Evolutionary conservation across 2,113 vertebrate genomes (phyloP), one percentile per base, ranked within the genome.

Genomic region (Ranitomeya variabilis): DNA sequence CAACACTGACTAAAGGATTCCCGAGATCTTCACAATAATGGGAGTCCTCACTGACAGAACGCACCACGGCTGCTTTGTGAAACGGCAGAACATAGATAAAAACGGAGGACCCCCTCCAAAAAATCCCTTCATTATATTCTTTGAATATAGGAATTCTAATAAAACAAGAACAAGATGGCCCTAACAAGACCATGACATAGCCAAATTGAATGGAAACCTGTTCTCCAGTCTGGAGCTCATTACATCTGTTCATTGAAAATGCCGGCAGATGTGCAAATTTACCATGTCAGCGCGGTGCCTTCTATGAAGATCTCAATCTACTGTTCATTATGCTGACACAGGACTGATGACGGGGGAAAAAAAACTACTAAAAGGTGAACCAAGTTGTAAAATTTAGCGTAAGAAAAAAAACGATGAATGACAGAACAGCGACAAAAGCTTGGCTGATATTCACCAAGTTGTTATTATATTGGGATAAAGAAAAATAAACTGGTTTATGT

Each of bases 231-330:
- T 80, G 59, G n/a, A 9, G 52, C n/a, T 54, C 23, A 51, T 31
- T 77, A 12, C 86, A 87, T 80, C 86, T 87, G 85, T n/a, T 80
- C 60, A 77, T 11, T 21, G 5, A 80, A 64, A 11, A 87, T 69
- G 13, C 21, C 16, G 23, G 62, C 23, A 37, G 59, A 67, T 87
- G 85, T 69, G 31, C 21, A 19, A 8, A 7, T 74, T 18, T 62
- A 16, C 31, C 57, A 16, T 23, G 7, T 21, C 11, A 2, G 31
- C 10, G 10, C 26, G 26, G 18, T 84, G 51, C 21, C 62, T 83
- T 11, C 55, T 10, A 66, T 86, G 64, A 78, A 37, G 37, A 9
- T 86, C 31, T n/a, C 85, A 16, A 31, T 55, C 11, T 18, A 79
- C 64, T 62, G 12, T 23, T 78, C 45, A 78, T 78, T 78, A 64